phyloP scores from a whole-genome alignment of 2,113 vertebrate genomes.

The Psammodynastes pulverulentus region DNA sequence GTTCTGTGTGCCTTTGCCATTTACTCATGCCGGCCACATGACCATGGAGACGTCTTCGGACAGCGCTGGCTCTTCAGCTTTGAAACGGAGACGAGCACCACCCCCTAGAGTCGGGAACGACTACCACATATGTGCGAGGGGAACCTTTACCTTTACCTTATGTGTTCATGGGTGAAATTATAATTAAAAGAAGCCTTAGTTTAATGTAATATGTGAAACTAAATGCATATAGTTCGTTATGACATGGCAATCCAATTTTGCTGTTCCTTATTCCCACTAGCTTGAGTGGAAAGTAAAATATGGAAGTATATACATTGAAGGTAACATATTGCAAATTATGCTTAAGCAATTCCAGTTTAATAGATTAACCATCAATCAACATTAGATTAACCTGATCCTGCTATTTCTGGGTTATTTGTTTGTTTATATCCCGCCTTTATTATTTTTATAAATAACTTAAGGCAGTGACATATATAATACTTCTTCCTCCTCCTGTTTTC shows the following conservation, averaged over 20 bases:
- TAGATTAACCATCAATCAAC: background rate
- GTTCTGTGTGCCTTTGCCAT: too few species aligned
- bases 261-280: background rate
- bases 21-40: too few species aligned
- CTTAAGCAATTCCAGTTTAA: background rate
- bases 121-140: too few species aligned
- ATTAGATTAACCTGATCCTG: constrained; percentile 33
- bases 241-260: background rate
- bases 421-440: background rate
- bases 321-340: background rate
- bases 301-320: background rate
- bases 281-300: background rate
- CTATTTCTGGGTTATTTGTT: constrained; percentile 40
- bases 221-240: background rate
- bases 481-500: background rate
- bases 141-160: too few species aligned
- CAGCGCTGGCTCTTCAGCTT: too few species aligned
- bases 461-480: background rate
- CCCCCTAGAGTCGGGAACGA: too few species aligned
- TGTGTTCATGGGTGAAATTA: background rate
- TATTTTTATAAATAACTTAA: background rate
- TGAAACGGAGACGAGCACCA: too few species aligned
- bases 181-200: background rate
- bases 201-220: background rate
- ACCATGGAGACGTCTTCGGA: too few species aligned